phyloP scores from a whole-genome alignment of 2,888 invertebrate genomes.

The Neoaliturus tenellus region DNA sequence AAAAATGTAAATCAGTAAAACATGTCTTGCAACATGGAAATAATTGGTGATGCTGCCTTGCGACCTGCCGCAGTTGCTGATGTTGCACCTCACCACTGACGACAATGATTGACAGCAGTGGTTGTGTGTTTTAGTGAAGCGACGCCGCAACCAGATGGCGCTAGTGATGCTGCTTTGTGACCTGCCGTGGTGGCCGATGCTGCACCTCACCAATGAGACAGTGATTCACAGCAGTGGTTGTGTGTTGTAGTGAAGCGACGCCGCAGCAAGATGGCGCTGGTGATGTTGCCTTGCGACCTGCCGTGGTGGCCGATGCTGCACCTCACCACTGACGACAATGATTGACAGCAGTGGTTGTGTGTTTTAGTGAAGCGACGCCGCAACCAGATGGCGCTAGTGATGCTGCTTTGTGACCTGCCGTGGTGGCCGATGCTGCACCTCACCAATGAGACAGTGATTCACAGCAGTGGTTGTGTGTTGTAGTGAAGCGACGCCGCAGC shows the following conservation, averaged over 20 bases:
- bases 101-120: no score
- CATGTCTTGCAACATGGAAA: no score
- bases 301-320: slow-evolving; percentile 89
- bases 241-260: slow-evolving; percentile 18
- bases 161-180: slow-evolving; percentile 91
- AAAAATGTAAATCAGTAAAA: no score
- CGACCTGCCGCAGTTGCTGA: slow-evolving; percentile 90
- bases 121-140: background rate
- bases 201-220: slow-evolving; percentile 73
- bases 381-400: slow-evolving; percentile 83
- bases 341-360: no score
- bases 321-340: slow-evolving; percentile 68
- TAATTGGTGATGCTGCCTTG: slow-evolving; percentile 91
- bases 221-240: slow-evolving; percentile 23
- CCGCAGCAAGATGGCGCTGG: slow-evolving; percentile 81
- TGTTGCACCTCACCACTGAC: slow-evolving; percentile 75
- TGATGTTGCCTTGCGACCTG: slow-evolving; percentile 89
- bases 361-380: slow-evolving; percentile 2
- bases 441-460: slow-evolving; percentile 45
- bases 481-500: slow-evolving; percentile 8
- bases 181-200: slow-evolving; percentile 88
- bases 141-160: slow-evolving; percentile 77
- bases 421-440: slow-evolving; percentile 88
- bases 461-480: background rate
- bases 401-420: slow-evolving; percentile 89